Evolutionary conservation across 2,888 invertebrate species (phyloP).

Genomic region (Palloptera scutellata): DNA sequence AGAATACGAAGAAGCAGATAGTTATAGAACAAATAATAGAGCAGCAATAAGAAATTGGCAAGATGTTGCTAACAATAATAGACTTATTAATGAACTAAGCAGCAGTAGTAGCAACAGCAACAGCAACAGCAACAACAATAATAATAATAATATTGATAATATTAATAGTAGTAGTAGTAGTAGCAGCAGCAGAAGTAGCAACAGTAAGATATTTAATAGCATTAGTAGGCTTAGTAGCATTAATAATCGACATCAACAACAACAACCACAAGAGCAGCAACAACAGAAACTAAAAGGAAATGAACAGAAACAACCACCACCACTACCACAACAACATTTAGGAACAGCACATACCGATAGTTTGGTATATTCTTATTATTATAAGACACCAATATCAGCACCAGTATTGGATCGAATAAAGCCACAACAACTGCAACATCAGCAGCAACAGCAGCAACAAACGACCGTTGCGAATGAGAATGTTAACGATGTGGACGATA

Average conservation of each 20-base stretch:
- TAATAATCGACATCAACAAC: constrained; percentile 32
- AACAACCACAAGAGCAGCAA: constrained; percentile 34
- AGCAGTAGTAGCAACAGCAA: constrained; percentile 47
- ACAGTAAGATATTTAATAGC: constrained; percentile 42
- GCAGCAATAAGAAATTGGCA: constrained; percentile 10
- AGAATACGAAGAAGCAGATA: not conserved
- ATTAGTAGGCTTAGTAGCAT: constrained; percentile 33
- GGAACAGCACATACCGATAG: constrained; percentile 30
- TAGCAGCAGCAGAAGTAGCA: constrained; percentile 48
- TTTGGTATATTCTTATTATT: constrained; percentile 35
- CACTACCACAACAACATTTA: not conserved
- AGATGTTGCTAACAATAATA: constrained; percentile 36
- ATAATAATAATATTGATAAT: constrained; percentile 49
- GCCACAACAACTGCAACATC: constrained; percentile 14
- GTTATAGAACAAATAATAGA: not conserved
- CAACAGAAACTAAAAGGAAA: constrained; percentile 29
- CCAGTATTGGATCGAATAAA: constrained; percentile 10
- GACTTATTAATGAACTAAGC: constrained; percentile 47
- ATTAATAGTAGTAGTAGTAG: constrained; percentile 34
- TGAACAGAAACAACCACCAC: constrained; percentile 35
- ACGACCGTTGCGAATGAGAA: constrained; percentile 32
- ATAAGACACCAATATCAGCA: constrained; percentile 19
- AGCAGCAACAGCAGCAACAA: constrained; percentile 35
- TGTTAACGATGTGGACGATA: constrained; percentile 26
- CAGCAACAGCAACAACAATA: constrained; percentile 47